Percentiles rank a stretch among this genome's conserved stretches.
Conservation (phyloP, 2,888 invertebrate genomes). For the Phortica magna region DNA sequence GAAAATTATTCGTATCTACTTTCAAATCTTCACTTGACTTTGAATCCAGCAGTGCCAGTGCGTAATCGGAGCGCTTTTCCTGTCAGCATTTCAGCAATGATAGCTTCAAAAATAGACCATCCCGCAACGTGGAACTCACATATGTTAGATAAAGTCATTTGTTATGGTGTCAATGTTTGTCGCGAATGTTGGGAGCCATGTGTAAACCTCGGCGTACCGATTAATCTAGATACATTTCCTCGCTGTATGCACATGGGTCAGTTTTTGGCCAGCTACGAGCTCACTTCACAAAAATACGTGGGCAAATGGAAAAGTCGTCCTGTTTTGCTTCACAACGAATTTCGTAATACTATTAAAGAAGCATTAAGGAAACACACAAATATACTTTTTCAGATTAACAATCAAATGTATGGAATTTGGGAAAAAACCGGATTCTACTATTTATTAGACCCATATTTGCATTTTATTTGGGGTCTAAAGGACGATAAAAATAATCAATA, state of each 20-base stretch:
- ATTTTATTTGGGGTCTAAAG: conserved; percentile 65
- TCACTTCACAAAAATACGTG: conserved; percentile 56
- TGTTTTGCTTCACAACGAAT: conserved; percentile 64
- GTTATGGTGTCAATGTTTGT: conserved; percentile 72
- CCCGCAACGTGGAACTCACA: conserved; percentile 74
- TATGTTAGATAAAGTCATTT: conserved; percentile 70
- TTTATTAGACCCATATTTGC: conserved; percentile 75
- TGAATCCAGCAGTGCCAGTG: conserved; percentile 64
- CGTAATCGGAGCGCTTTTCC: conserved; percentile 73
- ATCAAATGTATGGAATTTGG: conserved; percentile 74
- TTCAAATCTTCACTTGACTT: conserved; percentile 67
- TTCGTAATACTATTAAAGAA: conserved; percentile 60
- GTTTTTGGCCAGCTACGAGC: conserved; percentile 61
- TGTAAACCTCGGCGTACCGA: conserved; percentile 50
- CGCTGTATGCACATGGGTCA: conserved; percentile 70
- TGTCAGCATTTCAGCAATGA: conserved; percentile 64
- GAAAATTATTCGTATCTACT: conserved; percentile 71
- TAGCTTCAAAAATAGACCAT: conserved; percentile 75
- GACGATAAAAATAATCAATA: conserved; percentile 25
- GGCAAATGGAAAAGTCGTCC: conserved; percentile 75
- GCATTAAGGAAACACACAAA: conserved; percentile 61
- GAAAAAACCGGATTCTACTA: conserved; percentile 70
- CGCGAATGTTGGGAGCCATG: conserved; percentile 70
- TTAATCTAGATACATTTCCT: conserved; percentile 71
- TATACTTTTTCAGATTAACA: conserved; percentile 72